Evolutionary conservation across 1,140 invertebrate genomes (phyloP), one percentile per base, ranked within the genome.

Genomic region (Amyelois transitella): DNA sequence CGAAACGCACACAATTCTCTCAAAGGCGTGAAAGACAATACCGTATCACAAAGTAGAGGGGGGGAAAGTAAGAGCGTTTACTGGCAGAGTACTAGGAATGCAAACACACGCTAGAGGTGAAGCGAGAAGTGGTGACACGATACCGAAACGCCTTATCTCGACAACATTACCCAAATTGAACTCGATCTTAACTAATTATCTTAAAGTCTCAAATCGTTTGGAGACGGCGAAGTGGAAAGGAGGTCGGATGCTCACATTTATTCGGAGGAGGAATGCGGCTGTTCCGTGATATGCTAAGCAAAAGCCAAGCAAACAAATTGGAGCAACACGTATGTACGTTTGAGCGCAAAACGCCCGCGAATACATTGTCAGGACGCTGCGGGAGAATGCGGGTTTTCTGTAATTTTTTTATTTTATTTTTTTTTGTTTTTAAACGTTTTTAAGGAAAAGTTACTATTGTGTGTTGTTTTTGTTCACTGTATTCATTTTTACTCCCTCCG

Each of bases 221-320:
- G 0, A 8, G 47, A 3, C 18, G n/a, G 3, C 3, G 1, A 17
- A 18, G 55, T 25, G 17, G 28, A 72, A 74, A 70, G 64, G 76
- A 76, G 65, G 70, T 75, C 64, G 62, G 63, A 74, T 80, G 76
- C 72, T 76, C 73, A 82, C 77, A 76, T 81, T 83, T 81, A 78
- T 84, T 75, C 74, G 63, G 54, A 72, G 77, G 70, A 58, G 72
- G 75, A 77, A 81, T 80, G 75, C 65, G 71, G 66, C 71, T 72
- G 70, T 77, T 77, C 71, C 67, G 73, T 77, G 81, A 82, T 85
- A 85, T 81, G 81, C 73, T 80, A 85, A 82, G 78, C 78, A 81
- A 81, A 80, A 81, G 77, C 68, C 76, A 76, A 81, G 73, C 69
- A 85, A 85, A 85, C 79, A 81, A 81, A 78, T 80, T 82, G 77